Evolutionary conservation across 2,888 invertebrate species (phyloP).

Genomic region (Dione vanillae): DNA sequence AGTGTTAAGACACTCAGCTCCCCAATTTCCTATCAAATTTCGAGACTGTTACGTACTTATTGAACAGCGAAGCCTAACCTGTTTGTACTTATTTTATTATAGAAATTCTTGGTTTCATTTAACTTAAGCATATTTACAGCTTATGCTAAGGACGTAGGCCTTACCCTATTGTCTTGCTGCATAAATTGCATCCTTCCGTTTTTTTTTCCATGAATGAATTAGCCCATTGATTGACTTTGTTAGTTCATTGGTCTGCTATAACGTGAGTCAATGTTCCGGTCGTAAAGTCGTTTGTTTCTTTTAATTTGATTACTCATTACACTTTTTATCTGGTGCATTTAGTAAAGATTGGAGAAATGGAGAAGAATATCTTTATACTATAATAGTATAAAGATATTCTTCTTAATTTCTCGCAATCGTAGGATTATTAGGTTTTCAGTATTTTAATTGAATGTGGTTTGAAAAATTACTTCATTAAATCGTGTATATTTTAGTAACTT

Average conservation of each 20-base stretch:
- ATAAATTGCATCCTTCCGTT: constrained; percentile 53
- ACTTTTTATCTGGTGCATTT: too few relatives aligned
- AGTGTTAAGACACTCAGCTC: neutral
- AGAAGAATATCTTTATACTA: too few relatives aligned
- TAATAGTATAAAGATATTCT: too few relatives aligned
- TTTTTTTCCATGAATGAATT: constrained; percentile 53
- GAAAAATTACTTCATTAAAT: too few relatives aligned
- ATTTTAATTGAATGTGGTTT: too few relatives aligned
- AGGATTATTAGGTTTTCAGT: too few relatives aligned
- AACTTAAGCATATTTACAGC: neutral
- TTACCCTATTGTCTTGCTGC: neutral
- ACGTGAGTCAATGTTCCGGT: constrained; percentile 66
- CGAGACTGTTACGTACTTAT: neutral
- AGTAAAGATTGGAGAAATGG: too few relatives aligned
- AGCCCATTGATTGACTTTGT: constrained; percentile 61
- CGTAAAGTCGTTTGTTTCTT: constrained; percentile 35
- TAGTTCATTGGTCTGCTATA: constrained; percentile 52
- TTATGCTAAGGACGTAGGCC: too few relatives aligned
- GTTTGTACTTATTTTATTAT: too few relatives aligned
- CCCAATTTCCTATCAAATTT: neutral
- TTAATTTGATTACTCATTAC: constrained; percentile 15
- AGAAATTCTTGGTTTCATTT: too few relatives aligned
- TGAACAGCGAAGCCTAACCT: neutral
- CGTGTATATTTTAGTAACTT: too few relatives aligned
- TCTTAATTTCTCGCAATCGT: too few relatives aligned